These are phyloP conservation scores for Astropecten irregularis DNA, from an alignment of 53 echinoderm and acorn worm species.

Conservation along the genomic window DNA sequence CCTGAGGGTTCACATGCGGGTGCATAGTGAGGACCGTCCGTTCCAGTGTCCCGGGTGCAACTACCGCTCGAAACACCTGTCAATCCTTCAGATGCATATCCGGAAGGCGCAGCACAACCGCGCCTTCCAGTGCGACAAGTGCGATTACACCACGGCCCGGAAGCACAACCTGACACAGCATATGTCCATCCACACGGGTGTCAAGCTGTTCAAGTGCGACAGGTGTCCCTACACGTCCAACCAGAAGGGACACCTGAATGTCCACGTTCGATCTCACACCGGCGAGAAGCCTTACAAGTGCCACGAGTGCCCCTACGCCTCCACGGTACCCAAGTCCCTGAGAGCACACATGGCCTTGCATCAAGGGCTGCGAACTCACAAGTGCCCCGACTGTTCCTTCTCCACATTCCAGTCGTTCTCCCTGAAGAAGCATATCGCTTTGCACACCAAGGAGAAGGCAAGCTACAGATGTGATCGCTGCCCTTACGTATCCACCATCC, in stretches of 20 bases:
- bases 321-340: constrained; percentile 88
- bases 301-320: constrained; percentile 86
- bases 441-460: constrained; percentile 62
- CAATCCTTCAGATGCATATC: constrained; percentile 73
- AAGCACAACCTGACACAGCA: constrained; percentile 89
- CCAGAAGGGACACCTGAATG: constrained; percentile 90
- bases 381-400: constrained; percentile 88
- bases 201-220: constrained; percentile 87
- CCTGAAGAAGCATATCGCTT: constrained; percentile 79
- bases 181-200: constrained; percentile 79
- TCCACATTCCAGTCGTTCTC: constrained; percentile 84
- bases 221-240: constrained; percentile 80
- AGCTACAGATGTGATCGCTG: constrained; percentile 72
- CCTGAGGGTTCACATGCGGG: constrained; percentile 76
- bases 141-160: constrained; percentile 72
- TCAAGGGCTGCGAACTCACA: constrained; percentile 76
- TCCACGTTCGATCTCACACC: constrained; percentile 87
- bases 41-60: constrained; percentile 62
- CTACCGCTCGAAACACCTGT: constrained; percentile 61
- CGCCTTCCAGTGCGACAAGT: constrained; percentile 70
- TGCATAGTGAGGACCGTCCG: constrained; percentile 68
- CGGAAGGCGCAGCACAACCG: constrained; percentile 66
- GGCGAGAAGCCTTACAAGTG: constrained; percentile 87
- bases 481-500: constrained; percentile 61
- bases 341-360: constrained; percentile 88